phyloP scores from a whole-genome alignment of 2,797 vertebrate species.

The Hipposideros larvatus region DNA sequence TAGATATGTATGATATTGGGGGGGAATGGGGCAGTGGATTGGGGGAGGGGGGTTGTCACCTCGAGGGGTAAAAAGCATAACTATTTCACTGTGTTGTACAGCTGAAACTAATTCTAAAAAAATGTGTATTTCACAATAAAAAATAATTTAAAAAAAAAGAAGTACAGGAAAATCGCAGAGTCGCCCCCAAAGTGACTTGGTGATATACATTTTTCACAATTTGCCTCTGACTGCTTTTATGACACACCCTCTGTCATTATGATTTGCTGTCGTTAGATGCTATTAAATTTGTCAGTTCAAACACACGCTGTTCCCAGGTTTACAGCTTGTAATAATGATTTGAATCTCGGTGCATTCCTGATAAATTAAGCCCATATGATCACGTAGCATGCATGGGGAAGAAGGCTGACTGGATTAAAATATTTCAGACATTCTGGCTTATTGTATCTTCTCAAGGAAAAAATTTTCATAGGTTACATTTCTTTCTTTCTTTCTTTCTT shows the following conservation, averaged over 20 bases:
- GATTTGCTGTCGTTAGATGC: constrained; percentile 54
- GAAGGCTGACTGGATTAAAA: constrained; percentile 69
- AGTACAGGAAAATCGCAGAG: not conserved
- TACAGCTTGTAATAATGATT: constrained; percentile 58
- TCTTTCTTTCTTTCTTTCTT: constrained; percentile 24
- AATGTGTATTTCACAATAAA: no score
- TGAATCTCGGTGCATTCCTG: constrained; percentile 3
- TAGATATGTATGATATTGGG: no score
- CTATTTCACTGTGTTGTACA: no score
- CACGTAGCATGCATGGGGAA: not conserved
- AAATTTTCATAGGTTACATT: constrained; percentile 73
- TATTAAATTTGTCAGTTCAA: not conserved
- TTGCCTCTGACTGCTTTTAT: not conserved
- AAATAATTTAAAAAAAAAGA: not conserved
- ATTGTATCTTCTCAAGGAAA: constrained; percentile 81
- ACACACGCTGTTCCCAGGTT: constrained; percentile 35
- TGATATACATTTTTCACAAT: not conserved
- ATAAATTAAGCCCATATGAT: constrained; percentile 20
- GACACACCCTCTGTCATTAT: not conserved
- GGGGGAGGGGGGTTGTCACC: no score
- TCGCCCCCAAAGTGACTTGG: not conserved
- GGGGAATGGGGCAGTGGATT: no score
- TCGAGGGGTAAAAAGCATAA: no score
- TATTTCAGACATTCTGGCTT: constrained; percentile 60
- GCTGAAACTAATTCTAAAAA: no score